A percentile compares a stretch with the other conserved stretches of the same genome.
These are phyloP conservation scores for Riptortus pedestris DNA, from an alignment of 1,140 invertebrate genomes.

Conservation along the genomic window DNA sequence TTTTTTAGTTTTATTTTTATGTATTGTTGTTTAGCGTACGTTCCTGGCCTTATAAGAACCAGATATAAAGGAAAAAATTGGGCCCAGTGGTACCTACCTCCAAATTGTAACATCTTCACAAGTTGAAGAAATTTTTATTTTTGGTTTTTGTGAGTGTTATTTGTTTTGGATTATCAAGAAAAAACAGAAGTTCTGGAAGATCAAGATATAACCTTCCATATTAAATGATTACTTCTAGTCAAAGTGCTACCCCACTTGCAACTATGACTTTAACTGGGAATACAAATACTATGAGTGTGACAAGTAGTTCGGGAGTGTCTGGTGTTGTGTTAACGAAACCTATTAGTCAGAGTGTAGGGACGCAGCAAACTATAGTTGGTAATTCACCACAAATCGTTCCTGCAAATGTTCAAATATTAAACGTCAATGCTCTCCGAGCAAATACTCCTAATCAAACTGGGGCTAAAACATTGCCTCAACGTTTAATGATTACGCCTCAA, in stretches of 20 bases:
- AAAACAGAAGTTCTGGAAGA: neutral
- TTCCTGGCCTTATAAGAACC: neutral
- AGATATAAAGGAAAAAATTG: neutral
- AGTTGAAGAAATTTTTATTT: neutral
- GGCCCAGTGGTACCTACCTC: neutral
- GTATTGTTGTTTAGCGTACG: neutral
- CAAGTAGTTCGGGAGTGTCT: constrained; percentile 37
- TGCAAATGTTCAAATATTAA: constrained; percentile 74
- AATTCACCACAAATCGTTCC: constrained; percentile 50
- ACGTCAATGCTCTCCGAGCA: constrained; percentile 59
- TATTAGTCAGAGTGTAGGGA: constrained; percentile 42
- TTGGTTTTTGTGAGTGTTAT: neutral
- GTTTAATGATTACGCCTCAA: constrained; percentile 66
- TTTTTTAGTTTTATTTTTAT: neutral
- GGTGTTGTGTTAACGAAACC: constrained; percentile 44
- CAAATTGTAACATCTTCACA: neutral
- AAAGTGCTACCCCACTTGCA: constrained; percentile 53
- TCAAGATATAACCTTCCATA: neutral
- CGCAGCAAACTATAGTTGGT: constrained; percentile 44
- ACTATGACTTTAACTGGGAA: constrained; percentile 40
- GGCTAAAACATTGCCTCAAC: constrained; percentile 60
- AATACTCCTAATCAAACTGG: constrained; percentile 52
- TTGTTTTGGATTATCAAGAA: neutral
- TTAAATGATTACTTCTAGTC: constrained; percentile 25
- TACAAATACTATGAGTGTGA: constrained; percentile 28